phyloP scores from a whole-genome alignment of 2,113 vertebrate species.

The Gorsachius goisagi region DNA sequence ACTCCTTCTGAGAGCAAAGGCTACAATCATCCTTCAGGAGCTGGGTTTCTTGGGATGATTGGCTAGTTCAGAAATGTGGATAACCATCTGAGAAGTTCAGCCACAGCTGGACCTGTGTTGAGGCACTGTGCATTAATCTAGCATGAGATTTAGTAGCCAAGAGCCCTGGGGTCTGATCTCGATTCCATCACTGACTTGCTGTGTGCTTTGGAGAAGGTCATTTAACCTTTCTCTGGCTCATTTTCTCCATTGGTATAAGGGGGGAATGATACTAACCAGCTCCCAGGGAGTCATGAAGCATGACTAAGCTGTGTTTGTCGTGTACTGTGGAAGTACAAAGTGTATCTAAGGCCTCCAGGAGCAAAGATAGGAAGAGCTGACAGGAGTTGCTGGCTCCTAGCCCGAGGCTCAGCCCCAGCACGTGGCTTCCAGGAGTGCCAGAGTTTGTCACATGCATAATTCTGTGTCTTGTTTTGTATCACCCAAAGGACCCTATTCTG shows the following conservation, averaged over 20 bases:
- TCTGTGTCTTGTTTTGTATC: neutral
- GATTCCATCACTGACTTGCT: conserved; percentile 1
- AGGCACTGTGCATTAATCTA: neutral
- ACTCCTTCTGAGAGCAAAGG: neutral
- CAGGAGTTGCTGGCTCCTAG: conserved; percentile 8
- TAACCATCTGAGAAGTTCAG: conserved; percentile 37
- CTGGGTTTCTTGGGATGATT: neutral
- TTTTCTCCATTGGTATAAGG: conserved; percentile 13
- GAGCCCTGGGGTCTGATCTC: conserved; percentile 2
- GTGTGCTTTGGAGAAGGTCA: conserved; percentile 27
- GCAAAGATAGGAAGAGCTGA: conserved; percentile 20
- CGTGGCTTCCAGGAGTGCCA: neutral
- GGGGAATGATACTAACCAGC: neutral
- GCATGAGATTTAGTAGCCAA: conserved; percentile 32
- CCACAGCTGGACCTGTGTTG: neutral
- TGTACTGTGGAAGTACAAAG: conserved; percentile 1
- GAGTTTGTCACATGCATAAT: conserved; percentile 2
- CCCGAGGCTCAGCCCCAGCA: neutral
- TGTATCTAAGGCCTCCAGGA: conserved; percentile 1
- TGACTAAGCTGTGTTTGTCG: conserved; percentile 33
- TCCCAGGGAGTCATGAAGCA: neutral
- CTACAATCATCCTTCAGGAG: neutral
- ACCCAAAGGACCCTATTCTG: neutral
- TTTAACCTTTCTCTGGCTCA: conserved; percentile 46
- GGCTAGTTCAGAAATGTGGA: neutral